phyloP scores from a whole-genome alignment of 1,140 invertebrate species.

The Ceratosolen solmsi region DNA sequence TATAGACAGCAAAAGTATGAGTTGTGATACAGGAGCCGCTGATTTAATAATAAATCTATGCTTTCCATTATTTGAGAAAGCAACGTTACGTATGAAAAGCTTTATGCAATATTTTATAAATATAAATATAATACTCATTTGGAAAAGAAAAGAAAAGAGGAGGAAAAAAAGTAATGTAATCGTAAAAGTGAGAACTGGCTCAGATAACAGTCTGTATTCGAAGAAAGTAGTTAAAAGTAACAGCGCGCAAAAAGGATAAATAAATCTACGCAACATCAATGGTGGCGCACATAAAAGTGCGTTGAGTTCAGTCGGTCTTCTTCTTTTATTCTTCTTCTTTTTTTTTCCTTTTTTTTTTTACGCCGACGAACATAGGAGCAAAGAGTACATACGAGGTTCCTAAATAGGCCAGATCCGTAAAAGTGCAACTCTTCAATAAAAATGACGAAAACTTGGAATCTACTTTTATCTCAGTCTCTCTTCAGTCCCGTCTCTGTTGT shows the following conservation, averaged over 20 bases:
- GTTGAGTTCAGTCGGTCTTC: background rate
- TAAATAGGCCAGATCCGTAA: slow-evolving; percentile 48
- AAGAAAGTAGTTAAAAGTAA: slow-evolving; percentile 8
- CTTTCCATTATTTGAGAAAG: background rate
- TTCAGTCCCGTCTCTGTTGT: background rate
- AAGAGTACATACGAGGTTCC: background rate
- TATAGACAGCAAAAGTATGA: background rate
- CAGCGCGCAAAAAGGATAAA: background rate
- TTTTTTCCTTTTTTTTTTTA: background rate
- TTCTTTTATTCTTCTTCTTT: background rate
- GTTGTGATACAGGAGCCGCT: background rate
- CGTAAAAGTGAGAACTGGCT: background rate
- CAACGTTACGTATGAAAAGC: background rate
- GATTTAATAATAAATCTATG: background rate
- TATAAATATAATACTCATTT: background rate
- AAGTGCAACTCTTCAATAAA: slow-evolving; percentile 50
- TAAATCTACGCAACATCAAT: slow-evolving; percentile 22
- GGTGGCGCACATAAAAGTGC: background rate
- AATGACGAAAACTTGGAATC: slow-evolving; percentile 39
- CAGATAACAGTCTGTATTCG: background rate
- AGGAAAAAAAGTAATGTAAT: background rate
- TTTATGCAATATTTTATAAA: background rate
- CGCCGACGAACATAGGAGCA: background rate
- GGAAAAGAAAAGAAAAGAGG: no score
- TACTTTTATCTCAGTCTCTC: slow-evolving; percentile 12